These are phyloP conservation scores for Steromphala cineraria DNA, from an alignment of 2,888 invertebrate genomes.

Conservation along the genomic window DNA sequence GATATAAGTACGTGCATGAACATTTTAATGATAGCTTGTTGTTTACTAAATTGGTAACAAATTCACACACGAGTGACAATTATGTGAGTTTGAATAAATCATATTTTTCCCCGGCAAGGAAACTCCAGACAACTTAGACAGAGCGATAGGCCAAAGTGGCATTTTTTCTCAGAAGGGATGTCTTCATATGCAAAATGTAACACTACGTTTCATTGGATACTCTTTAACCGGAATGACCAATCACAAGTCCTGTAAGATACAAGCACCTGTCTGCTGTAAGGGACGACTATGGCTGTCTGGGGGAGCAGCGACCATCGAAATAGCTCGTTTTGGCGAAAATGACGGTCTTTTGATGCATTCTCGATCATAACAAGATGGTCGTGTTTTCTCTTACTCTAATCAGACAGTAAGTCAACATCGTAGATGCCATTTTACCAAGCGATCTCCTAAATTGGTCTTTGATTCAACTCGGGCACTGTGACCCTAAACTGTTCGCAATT, in stretches of 20 bases:
- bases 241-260: not conserved
- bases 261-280: not conserved
- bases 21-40: too few relatives aligned
- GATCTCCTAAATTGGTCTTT: not conserved
- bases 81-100: too few relatives aligned
- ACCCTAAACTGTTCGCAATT: slow-evolving; percentile 11
- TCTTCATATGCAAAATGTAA: not conserved
- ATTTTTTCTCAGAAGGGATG: not conserved
- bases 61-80: too few relatives aligned
- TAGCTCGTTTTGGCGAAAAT: not conserved
- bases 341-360: not conserved
- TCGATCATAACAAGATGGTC: slow-evolving; percentile 45
- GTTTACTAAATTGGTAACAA: too few relatives aligned
- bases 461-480: slow-evolving; percentile 24
- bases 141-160: not conserved
- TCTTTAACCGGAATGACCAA: not conserved
- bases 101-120: too few relatives aligned
- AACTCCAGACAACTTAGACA: not conserved
- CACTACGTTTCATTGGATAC: not conserved
- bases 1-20: too few relatives aligned
- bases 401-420: slow-evolving; percentile 59
- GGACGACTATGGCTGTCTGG: not conserved
- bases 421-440: not conserved
- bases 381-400: slow-evolving; percentile 60
- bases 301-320: not conserved